Conservation (phyloP, 2,797 vertebrate genomes). For the Antennarius maculatus region DNA sequence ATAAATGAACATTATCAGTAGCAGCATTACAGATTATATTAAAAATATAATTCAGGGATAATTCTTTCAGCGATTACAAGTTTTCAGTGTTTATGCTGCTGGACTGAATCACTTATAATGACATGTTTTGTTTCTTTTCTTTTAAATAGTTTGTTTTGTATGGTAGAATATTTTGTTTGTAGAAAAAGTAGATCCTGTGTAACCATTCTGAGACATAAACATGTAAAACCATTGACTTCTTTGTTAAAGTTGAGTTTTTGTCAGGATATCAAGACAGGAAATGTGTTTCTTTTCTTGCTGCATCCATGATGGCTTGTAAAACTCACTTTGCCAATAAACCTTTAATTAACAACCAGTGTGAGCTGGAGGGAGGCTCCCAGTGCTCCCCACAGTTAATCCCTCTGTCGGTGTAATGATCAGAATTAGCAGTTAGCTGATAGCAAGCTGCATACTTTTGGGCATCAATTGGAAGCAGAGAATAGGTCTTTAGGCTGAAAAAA, state of each 20-base stretch:
- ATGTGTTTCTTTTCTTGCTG: too few species aligned
- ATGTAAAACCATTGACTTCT: neutral
- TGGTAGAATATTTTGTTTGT: too few species aligned
- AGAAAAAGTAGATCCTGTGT: too few species aligned
- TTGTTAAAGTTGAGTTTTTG: neutral
- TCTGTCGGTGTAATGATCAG: neutral
- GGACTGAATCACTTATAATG: neutral
- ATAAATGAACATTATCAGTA: slow-evolving; percentile 19
- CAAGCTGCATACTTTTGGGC: neutral
- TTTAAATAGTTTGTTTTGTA: neutral
- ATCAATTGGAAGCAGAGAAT: neutral
- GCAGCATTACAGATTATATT: neutral
- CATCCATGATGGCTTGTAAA: neutral
- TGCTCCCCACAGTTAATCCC: neutral
- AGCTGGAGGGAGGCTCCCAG: neutral
- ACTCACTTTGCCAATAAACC: slow-evolving; percentile 6
- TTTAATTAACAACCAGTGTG: slow-evolving; percentile 2
- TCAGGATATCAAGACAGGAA: neutral
- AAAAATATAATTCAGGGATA: neutral
- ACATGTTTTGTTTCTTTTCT: neutral
- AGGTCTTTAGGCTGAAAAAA: too few species aligned
- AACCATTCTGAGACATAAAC: too few species aligned
- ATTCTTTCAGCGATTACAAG: neutral
- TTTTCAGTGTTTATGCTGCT: neutral
- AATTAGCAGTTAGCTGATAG: slow-evolving; percentile 1